These are phyloP conservation scores for Gobiocypris rarus DNA, from an alignment of 2,113 vertebrate genomes.

Conservation along the genomic window DNA sequence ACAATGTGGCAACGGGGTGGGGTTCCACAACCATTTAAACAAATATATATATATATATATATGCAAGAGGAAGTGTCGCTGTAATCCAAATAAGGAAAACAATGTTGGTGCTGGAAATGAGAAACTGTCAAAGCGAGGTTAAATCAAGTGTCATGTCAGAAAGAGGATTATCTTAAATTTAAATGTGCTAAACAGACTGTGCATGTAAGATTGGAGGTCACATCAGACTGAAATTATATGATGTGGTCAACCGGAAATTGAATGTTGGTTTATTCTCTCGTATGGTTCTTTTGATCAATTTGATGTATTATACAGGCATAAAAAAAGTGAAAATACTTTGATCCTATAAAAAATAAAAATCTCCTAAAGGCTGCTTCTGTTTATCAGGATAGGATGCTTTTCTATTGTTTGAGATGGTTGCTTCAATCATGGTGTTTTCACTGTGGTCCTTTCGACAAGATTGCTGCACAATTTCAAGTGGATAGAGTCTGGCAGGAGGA, in stretches of 20 bases:
- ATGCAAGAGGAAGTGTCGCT: background rate
- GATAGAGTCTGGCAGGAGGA: background rate
- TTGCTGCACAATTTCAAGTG: constrained; percentile 2
- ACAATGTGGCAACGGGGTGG: background rate
- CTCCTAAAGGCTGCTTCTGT: background rate
- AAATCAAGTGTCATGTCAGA: background rate
- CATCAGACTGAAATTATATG: background rate
- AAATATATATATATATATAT: too few relatives aligned
- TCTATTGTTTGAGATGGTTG: background rate
- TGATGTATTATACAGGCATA: background rate
- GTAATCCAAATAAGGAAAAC: background rate
- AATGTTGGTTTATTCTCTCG: background rate
- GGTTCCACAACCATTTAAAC: background rate
- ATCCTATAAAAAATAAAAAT: background rate
- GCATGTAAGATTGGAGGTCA: background rate
- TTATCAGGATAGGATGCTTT: background rate
- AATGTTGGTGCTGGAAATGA: constrained; percentile 21
- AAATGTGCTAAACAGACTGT: background rate
- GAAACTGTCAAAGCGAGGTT: background rate
- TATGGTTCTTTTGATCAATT: background rate
- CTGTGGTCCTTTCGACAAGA: background rate
- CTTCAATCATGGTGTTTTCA: background rate
- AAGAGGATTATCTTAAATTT: background rate
- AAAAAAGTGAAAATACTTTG: background rate
- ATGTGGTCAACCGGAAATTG: background rate